Conservation (phyloP, 2,797 vertebrate species). For the Poeciliopsis turneri region DNA sequence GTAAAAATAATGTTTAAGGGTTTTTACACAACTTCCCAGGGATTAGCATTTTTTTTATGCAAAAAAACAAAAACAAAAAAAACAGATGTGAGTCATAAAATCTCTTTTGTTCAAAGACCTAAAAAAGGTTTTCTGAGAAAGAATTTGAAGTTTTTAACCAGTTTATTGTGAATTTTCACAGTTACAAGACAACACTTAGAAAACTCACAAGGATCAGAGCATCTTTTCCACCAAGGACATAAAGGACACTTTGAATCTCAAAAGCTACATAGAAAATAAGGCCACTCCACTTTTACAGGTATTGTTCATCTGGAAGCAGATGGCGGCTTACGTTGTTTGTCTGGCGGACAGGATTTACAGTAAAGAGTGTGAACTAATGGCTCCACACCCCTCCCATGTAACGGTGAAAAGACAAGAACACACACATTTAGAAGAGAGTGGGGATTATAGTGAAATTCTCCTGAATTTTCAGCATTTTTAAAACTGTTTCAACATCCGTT, state of each 20-base stretch:
- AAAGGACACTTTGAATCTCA: constrained; percentile 57
- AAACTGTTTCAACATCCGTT: not conserved
- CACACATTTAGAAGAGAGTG: not conserved
- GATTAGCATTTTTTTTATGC: not conserved
- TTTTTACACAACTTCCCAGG: too few species aligned
- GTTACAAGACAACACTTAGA: constrained; percentile 41
- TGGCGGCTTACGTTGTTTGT: constrained; percentile 34
- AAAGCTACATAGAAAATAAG: constrained; percentile 53
- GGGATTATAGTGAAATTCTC: not conserved
- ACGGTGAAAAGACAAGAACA: not conserved
- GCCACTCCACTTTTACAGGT: constrained; percentile 54
- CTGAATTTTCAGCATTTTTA: not conserved
- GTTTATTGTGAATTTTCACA: constrained; percentile 58
- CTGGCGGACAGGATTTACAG: constrained; percentile 14
- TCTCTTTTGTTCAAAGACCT: not conserved
- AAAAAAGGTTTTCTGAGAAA: not conserved
- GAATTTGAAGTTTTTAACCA: not conserved
- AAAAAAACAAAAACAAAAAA: too few species aligned
- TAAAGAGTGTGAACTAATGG: not conserved
- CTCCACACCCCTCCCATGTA: not conserved
- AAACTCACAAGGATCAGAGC: constrained; percentile 36
- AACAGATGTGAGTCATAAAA: not conserved
- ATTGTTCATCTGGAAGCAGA: constrained; percentile 62
- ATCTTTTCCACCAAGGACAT: constrained; percentile 12
- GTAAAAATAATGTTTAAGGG: not conserved